phyloP scores from a whole-genome alignment of 1,140 invertebrate genomes.

The Uloborus diversus region DNA sequence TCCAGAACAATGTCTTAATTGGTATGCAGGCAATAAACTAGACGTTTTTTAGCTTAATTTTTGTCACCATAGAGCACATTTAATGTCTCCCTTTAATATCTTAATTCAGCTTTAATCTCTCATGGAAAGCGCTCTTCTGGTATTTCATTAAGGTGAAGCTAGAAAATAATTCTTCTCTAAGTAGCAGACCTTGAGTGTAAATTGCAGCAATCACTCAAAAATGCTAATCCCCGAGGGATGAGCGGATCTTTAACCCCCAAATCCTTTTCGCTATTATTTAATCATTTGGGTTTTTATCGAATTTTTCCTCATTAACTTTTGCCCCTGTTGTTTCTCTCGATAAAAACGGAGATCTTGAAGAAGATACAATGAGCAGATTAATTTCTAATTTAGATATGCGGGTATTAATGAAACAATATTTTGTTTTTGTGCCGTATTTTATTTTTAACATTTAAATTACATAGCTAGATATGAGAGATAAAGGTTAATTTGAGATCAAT shows the following conservation, averaged over 20 bases:
- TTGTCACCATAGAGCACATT: conserved; percentile 5
- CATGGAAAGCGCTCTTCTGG: not conserved
- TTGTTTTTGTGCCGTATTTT: too few species aligned
- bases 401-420: too few species aligned
- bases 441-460: too few species aligned
- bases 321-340: too few species aligned
- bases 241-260: conserved; percentile 32
- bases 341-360: too few species aligned
- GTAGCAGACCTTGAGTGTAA: conserved; percentile 19
- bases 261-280: conserved; percentile 34
- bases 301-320: not conserved
- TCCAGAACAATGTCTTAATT: not conserved
- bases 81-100: not conserved
- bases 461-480: too few species aligned
- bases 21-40: not conserved
- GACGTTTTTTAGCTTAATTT: conserved; percentile 10
- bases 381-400: too few species aligned
- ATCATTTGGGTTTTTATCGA: conserved; percentile 11
- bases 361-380: too few species aligned
- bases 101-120: conserved; percentile 34
- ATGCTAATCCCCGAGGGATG: conserved; percentile 24
- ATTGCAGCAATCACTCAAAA: conserved; percentile 37
- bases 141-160: conserved; percentile 11
- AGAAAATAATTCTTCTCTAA: conserved; percentile 16
- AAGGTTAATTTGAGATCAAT: too few species aligned